Evolutionary conservation across 2,888 invertebrate species (phyloP).

Genomic region (Epinotia nisella): DNA sequence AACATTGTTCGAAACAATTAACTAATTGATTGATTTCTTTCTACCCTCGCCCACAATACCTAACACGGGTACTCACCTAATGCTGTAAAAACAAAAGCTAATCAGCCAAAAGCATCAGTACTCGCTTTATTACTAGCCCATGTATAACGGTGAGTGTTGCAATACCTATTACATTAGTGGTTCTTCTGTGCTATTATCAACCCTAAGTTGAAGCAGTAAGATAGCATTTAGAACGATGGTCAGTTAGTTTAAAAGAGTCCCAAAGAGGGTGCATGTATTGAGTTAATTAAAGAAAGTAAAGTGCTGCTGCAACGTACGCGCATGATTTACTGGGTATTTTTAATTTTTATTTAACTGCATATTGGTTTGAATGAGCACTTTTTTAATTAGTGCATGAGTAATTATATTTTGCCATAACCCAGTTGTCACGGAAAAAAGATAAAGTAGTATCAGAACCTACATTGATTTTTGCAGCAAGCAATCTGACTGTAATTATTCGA

Average conservation of each 20-base stretch:
- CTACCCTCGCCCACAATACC: constrained; percentile 2
- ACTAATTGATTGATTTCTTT: constrained; percentile 36
- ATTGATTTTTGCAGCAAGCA: not conserved
- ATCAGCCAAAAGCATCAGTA: constrained; percentile 43
- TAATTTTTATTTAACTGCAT: constrained; percentile 4
- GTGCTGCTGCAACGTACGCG: not conserved
- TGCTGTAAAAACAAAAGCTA: constrained; percentile 41
- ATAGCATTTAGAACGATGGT: not conserved
- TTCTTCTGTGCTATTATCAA: not conserved
- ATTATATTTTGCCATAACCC: not conserved
- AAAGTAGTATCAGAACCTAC: too few species aligned
- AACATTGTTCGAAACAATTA: constrained; percentile 10
- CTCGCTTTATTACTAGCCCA: constrained; percentile 33
- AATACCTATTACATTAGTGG: constrained; percentile 35
- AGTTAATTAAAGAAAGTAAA: constrained; percentile 26
- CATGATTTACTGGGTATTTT: constrained; percentile 8
- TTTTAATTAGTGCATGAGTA: not conserved
- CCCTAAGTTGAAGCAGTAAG: not conserved
- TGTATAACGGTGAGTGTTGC: constrained; percentile 32
- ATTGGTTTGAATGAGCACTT: too few species aligned
- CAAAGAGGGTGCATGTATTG: constrained; percentile 17
- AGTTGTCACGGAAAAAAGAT: not conserved
- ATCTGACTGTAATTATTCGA: not conserved
- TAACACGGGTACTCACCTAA: constrained; percentile 27
- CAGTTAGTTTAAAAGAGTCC: constrained; percentile 12